Percentiles rank a stretch among this genome's conserved stretches.
phyloP scores from a whole-genome alignment of 2,797 vertebrate genomes.

The Trematomus bernacchii region DNA sequence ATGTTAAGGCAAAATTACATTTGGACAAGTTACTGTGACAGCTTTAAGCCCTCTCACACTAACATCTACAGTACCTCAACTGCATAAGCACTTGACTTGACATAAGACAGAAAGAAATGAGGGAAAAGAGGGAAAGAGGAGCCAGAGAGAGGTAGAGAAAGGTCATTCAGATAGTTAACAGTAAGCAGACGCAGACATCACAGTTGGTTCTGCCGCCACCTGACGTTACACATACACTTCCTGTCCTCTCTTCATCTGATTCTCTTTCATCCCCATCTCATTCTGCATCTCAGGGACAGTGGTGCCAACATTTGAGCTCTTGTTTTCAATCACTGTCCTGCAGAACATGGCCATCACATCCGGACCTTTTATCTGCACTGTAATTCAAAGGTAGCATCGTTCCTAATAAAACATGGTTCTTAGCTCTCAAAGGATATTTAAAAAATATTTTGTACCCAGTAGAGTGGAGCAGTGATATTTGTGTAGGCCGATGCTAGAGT shows the following conservation, averaged over 20 bases:
- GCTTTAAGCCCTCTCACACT: conserved; percentile 17
- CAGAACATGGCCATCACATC: conserved; percentile 21
- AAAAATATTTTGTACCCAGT: neutral
- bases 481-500: no score
- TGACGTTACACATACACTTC: conserved; percentile 69
- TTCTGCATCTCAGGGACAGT: conserved; percentile 22
- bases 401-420: neutral
- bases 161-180: conserved; percentile 65
- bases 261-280: conserved; percentile 30
- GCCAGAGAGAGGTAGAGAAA: conserved; percentile 31
- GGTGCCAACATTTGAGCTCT: conserved; percentile 43
- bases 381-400: conserved; percentile 30
- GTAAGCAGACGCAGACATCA: conserved; percentile 71
- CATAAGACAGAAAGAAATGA: conserved; percentile 54
- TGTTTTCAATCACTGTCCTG: conserved; percentile 38
- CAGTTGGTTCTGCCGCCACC: conserved; percentile 20
- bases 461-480: no score
- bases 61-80: conserved; percentile 8
- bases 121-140: conserved; percentile 12
- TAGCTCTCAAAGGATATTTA: neutral
- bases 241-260: conserved; percentile 42
- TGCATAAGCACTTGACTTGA: conserved; percentile 45
- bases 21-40: conserved; percentile 22
- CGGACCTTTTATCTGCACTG: conserved; percentile 47
- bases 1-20: conserved; percentile 24